Percentiles rank a stretch among this genome's conserved stretches.
phyloP scores from a whole-genome alignment of 2,888 invertebrate species.

The Caenorhabditis virilis region DNA sequence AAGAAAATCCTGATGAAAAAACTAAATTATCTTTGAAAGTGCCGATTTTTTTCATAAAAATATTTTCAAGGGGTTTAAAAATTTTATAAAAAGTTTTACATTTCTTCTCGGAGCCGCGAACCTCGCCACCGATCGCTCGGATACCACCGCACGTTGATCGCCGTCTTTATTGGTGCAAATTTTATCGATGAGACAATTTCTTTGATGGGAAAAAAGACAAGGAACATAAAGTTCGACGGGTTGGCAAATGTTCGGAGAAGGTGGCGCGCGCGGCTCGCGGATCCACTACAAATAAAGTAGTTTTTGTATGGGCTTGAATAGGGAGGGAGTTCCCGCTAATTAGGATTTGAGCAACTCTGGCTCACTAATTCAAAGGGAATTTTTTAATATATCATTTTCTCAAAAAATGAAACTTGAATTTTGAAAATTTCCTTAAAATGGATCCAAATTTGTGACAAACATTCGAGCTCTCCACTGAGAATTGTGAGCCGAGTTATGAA shows the following conservation, averaged over 20 bases:
- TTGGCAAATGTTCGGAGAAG: slow-evolving; percentile 12
- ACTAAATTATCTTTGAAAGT: neutral
- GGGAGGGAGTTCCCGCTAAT: no score
- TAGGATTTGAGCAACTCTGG: no score
- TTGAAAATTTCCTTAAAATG: no score
- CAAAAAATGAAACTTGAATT: no score
- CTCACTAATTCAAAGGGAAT: no score
- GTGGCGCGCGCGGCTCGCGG: no score
- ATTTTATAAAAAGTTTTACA: slow-evolving; percentile 2
- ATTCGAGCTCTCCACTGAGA: no score
- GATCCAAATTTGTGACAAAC: no score
- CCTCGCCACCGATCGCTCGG: neutral
- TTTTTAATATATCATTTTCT: no score
- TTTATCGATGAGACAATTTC: slow-evolving; percentile 25
- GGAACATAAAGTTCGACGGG: slow-evolving; percentile 25
- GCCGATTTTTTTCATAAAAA: neutral
- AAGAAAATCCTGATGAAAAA: slow-evolving; percentile 23
- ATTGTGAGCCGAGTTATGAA: no score
- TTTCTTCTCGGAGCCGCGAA: slow-evolving; percentile 15
- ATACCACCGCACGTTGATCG: slow-evolving; percentile 2
- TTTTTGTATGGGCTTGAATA: no score
- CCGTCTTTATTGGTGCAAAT: slow-evolving; percentile 15
- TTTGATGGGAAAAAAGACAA: slow-evolving; percentile 14
- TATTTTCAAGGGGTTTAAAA: neutral
- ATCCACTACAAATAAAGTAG: no score